Base-by-base conservation (phyloP, 1,140 invertebrate species). In the Brachionus rotundiformis region DNA sequence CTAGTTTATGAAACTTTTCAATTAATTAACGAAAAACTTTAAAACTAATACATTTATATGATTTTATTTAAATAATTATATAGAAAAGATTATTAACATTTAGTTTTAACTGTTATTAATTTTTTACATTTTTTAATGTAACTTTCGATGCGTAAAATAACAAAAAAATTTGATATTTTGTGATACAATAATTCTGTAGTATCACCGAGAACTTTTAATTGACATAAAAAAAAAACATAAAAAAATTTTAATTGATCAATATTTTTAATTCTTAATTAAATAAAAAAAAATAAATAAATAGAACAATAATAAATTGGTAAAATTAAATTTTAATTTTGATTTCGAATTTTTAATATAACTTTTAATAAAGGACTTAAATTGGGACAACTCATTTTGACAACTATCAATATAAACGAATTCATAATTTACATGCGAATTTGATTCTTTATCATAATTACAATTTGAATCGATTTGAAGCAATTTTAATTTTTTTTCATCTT, bases 381-480 rank as follows among this genome's bases (percentile, higher is more conserved):
- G 29, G 3, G 31, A 36, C 5, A 10, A 23, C 16, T 73, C 68
- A 8, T 7, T 79, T 59, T 79, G 47, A 39, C 76, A 79, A 25
- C 47, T 33, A 4, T 79, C 25, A 5, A 79, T 16, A 63, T 23
- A 79, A 7, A 79, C 0, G 10, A 79, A 79, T 4, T 49, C 76
- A 41, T 79, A 79, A 33, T 79, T 79, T 59, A 79, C 33, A 27
- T 25, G 36, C 39, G 41, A 36, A 49, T 16, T 0, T 6, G 41
- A 31, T 23, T 54, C 8, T 47, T 77, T 77, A 59, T 33, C 41
- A 33, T 59, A 36, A 79, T 79, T 63, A 63, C 76, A 79, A 54
- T 25, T 79, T 3, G 76, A 79, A 31, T 63, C 76, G 23, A 79
- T 79, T 25, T 79, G 47, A 27, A 79, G 29, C 31, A 79, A 19